phyloP scores from a whole-genome alignment of 2,113 vertebrate genomes.

The Struthidea cinerea region DNA sequence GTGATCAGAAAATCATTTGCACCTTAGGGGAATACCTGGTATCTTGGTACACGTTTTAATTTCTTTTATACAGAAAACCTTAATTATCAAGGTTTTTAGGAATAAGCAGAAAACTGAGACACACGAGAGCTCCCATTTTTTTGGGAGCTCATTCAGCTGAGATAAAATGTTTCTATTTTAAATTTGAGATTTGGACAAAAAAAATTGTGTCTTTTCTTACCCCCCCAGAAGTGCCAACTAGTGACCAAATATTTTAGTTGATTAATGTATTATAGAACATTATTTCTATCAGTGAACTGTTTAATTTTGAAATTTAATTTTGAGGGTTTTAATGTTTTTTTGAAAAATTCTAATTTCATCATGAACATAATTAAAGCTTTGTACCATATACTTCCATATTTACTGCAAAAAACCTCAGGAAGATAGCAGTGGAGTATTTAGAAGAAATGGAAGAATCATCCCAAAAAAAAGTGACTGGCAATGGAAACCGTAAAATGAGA shows the following conservation, averaged over 20 bases:
- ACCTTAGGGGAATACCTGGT: not conserved
- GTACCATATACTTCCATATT: not conserved
- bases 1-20: not conserved
- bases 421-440: not conserved
- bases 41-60: not conserved
- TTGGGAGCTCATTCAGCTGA: not conserved
- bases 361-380: not conserved
- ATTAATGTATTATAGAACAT: not conserved
- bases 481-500: not conserved
- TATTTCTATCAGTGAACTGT: not conserved
- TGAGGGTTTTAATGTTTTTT: not conserved
- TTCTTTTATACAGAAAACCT: not conserved
- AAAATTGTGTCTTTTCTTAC: accelerated
- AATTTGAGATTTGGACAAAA: not conserved
- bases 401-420: not conserved
- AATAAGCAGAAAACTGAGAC: not conserved
- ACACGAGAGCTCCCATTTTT: not conserved
- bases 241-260: not conserved
- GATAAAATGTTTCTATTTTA: not conserved
- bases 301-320: not conserved
- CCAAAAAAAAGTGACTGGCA: not conserved
- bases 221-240: accelerated
- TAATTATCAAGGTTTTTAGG: not conserved
- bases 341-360: not conserved
- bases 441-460: not conserved